Percentiles rank a stretch among this genome's conserved stretches.
Conservation (phyloP, 2,888 invertebrate genomes). For the Pseudococcus jackbeardsleyi region DNA sequence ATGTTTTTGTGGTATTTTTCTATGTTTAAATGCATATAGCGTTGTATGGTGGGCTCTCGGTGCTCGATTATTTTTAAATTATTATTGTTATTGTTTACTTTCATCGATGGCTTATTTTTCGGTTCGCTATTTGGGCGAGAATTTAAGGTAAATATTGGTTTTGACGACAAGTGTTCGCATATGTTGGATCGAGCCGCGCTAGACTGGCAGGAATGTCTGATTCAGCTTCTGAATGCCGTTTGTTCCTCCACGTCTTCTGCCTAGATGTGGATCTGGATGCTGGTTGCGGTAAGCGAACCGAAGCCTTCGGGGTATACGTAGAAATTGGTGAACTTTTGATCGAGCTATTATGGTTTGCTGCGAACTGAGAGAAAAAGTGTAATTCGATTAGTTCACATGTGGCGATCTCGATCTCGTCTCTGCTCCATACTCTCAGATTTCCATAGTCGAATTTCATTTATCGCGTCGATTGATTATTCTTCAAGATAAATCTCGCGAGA, state of each 20-base stretch:
- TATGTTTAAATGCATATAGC: constrained; percentile 27
- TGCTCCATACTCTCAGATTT: neutral
- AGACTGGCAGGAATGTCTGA: constrained; percentile 51
- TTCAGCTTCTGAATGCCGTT: constrained; percentile 46
- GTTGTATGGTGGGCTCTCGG: neutral
- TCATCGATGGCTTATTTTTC: neutral
- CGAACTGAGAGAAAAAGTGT: neutral
- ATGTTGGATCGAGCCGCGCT: constrained; percentile 37
- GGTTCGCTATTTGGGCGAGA: neutral
- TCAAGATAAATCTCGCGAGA: neutral
- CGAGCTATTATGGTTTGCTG: neutral
- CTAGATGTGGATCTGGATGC: neutral
- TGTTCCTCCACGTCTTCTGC: neutral
- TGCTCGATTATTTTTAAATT: constrained; percentile 48
- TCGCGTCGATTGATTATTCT: neutral
- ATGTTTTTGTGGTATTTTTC: constrained; percentile 54
- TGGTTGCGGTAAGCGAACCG: constrained; percentile 24
- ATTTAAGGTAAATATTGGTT: constrained; percentile 50
- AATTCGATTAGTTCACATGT: constrained; percentile 14
- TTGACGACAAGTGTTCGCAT: constrained; percentile 53
- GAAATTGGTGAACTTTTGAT: constrained; percentile 30
- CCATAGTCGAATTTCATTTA: constrained; percentile 15
- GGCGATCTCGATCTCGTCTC: neutral
- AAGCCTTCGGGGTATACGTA: constrained; percentile 24
- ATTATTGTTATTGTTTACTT: constrained; percentile 45